These are phyloP conservation scores for Diachasmimorpha longicaudata DNA, from an alignment of 1,140 invertebrate genomes.

Conservation along the genomic window DNA sequence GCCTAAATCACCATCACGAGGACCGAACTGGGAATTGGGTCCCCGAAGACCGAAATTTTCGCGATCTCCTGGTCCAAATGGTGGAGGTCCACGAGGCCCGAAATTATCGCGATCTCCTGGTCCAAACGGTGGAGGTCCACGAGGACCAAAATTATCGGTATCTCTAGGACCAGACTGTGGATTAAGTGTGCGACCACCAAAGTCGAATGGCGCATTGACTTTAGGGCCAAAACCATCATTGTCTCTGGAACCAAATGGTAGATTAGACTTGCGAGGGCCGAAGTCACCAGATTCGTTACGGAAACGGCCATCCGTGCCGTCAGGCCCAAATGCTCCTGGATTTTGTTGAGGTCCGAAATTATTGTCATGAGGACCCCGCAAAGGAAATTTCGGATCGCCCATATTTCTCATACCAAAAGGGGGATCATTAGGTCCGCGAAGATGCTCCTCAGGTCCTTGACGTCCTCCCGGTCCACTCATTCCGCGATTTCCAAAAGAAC, in stretches of 20 bases:
- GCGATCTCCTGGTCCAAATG: conserved; percentile 30
- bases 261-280: not conserved
- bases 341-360: not conserved
- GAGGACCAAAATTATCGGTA: conserved; percentile 6
- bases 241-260: not conserved
- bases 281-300: not conserved
- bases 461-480: not conserved
- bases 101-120: not conserved
- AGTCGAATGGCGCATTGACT: conserved; percentile 25
- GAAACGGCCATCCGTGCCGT: not conserved
- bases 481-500: not conserved
- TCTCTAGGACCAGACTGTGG: conserved; percentile 14
- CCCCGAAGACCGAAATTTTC: conserved; percentile 18
- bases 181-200: too few relatives aligned
- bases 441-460: not conserved
- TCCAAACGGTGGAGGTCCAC: not conserved
- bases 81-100: conserved; percentile 30
- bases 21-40: conserved; percentile 10
- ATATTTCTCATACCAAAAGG: not conserved
- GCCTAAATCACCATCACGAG: conserved; percentile 13
- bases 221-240: conserved; percentile 27
- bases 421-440: not conserved
- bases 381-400: not conserved
- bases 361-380: not conserved
- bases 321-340: not conserved